Conservation (phyloP, 2,888 invertebrate genomes). For the Andrena praecox region DNA sequence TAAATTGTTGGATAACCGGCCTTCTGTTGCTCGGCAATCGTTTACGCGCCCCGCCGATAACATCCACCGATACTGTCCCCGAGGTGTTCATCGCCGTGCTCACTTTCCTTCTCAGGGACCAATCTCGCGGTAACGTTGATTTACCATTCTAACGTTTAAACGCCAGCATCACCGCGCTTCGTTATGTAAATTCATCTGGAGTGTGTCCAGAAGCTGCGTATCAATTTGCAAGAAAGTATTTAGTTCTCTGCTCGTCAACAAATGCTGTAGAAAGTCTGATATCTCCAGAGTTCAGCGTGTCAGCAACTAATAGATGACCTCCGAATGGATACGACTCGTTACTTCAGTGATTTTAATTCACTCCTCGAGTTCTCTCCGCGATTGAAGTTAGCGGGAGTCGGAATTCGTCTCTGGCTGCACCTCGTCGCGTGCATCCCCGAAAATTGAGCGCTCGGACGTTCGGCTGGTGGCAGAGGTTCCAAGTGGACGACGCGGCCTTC, state of each 20-base stretch:
- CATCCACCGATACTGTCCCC: not conserved
- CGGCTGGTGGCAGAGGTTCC: not conserved
- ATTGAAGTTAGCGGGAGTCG: not conserved
- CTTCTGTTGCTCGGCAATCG: not conserved
- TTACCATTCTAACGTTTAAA: too few relatives aligned
- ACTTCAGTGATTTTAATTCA: not conserved
- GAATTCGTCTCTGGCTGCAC: not conserved
- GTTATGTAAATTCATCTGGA: too few relatives aligned
- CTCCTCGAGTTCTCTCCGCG: not conserved
- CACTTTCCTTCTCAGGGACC: too few relatives aligned
- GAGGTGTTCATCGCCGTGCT: not conserved
- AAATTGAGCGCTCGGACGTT: not conserved
- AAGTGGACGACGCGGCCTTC: not conserved
- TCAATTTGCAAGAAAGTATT: not conserved
- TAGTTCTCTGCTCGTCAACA: not conserved
- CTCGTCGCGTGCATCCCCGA: not conserved
- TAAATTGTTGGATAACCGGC: not conserved
- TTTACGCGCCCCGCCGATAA: not conserved
- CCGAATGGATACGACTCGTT: not conserved
- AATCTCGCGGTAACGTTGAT: too few relatives aligned
- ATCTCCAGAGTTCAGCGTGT: not conserved
- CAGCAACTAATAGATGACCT: not conserved
- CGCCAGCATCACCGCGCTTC: too few relatives aligned
- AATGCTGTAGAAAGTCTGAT: not conserved
- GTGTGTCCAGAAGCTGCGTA: too few relatives aligned